These are phyloP conservation scores for Blastomussa wellsi DNA, from an alignment of 92 coral and sea anemone species.

Conservation along the genomic window DNA sequence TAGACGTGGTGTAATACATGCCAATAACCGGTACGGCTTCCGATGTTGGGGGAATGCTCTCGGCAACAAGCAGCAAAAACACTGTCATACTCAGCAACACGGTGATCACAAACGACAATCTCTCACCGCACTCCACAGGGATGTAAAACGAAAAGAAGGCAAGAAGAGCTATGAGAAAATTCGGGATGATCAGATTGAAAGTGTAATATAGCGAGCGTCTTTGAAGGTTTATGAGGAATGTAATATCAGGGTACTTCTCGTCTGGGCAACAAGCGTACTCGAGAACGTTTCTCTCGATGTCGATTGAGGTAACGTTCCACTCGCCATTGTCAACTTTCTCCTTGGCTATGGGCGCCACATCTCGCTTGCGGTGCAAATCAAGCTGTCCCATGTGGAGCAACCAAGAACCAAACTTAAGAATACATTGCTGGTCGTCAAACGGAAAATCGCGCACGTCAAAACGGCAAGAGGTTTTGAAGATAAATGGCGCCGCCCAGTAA, in stretches of 20 bases:
- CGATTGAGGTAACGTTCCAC: slow-evolving; percentile 67
- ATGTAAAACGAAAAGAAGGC: slow-evolving; percentile 82
- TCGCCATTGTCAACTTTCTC: slow-evolving; percentile 75
- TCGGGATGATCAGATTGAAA: slow-evolving; percentile 74
- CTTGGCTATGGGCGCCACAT: slow-evolving; percentile 48
- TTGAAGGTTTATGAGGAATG: slow-evolving; percentile 54
- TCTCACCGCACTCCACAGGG: slow-evolving; percentile 88
- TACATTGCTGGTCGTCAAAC: slow-evolving; percentile 68
- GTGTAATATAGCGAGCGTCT: slow-evolving; percentile 77
- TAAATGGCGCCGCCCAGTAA: slow-evolving; percentile 83
- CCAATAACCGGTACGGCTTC: slow-evolving; percentile 93
- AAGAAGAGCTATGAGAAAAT: slow-evolving; percentile 77
- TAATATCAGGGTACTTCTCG: slow-evolving; percentile 66
- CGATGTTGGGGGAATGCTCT: slow-evolving; percentile 84
- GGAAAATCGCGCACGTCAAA: slow-evolving; percentile 79
- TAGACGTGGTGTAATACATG: slow-evolving; percentile 81
- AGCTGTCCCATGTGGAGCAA: slow-evolving; percentile 41
- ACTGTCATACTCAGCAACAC: slow-evolving; percentile 87
- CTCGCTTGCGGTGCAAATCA: slow-evolving; percentile 35
- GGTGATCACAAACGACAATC: slow-evolving; percentile 85
- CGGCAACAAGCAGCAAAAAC: slow-evolving; percentile 80
- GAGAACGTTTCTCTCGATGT: slow-evolving; percentile 31
- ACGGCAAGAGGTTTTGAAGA: slow-evolving; percentile 77
- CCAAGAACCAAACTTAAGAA: slow-evolving; percentile 87
- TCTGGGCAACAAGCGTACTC: slow-evolving; percentile 64